Base-by-base conservation (phyloP, 2,888 invertebrate genomes). In the Tachina fera region DNA sequence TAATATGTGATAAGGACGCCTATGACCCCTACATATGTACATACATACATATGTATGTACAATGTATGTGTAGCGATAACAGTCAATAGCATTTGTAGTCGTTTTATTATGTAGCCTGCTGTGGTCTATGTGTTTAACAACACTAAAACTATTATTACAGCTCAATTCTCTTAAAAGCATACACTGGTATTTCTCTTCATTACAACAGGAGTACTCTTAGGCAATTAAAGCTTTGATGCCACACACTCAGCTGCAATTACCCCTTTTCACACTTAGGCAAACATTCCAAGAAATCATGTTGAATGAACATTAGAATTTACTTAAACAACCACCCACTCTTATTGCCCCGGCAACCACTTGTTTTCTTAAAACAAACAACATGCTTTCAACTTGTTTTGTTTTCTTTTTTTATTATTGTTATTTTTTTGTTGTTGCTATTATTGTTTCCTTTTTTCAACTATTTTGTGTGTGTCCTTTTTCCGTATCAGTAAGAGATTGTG, bases 271-370 rank as follows among this genome's bases (percentile, higher is more conserved):
- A 79, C 75, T 19, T 9, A 67, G 14, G 31, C 70, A n/a, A 11
- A 19, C 70, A 14, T 72, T 72, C n/a, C 63, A 83, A 65, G 67
- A 77, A 71, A 77, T 65, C 49, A 67, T 77, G 39, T 60, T 78
- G 68, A 75, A 68, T 68, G 71, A 76, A 83, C 76, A 80, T 72
- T 45, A 65, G 71, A 83, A 83, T 86, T 74, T 75, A 78, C 74
- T 74, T 81, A 61, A 67, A 58, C 14, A 16, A 65, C 79, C 86
- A 86, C 83, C 86, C 83, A 86, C 86, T 86, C 58, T 49, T 45
- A 86, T 86, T 86, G 60, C 91, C 91, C 91, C 90, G 91, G 90
- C 91, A 91, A 91, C 91, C 91, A 91, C 91, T 91, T 91, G 91
- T 91, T 91, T 91, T 91, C 88, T 89, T 88, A 88, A 89, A 90